Percentiles rank a stretch among this genome's conserved stretches.
phyloP scores from a whole-genome alignment of 2,113 vertebrate species.

The Narcine bancroftii region DNA sequence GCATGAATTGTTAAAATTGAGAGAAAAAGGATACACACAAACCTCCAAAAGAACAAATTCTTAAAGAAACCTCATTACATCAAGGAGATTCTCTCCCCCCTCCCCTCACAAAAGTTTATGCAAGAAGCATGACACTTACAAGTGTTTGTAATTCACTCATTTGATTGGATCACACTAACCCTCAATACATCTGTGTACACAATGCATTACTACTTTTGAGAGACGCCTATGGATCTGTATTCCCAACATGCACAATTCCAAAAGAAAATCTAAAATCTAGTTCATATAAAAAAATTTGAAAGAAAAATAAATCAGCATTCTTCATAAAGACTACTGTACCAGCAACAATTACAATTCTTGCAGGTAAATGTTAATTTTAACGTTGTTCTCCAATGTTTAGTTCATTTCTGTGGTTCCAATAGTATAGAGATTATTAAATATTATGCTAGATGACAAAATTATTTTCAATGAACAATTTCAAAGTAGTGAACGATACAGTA shows the following conservation, averaged over 20 bases:
- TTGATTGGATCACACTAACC: too few species aligned
- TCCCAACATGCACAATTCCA: not conserved
- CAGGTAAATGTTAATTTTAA: not conserved
- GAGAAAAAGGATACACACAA: too few species aligned
- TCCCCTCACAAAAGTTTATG: too few species aligned
- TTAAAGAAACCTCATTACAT: too few species aligned
- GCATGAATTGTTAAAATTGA: too few species aligned
- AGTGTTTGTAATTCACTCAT: not conserved
- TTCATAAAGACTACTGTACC: conserved; percentile 1
- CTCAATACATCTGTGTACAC: not conserved
- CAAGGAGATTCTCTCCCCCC: not conserved
- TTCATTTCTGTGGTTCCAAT: not conserved
- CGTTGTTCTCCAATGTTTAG: conserved; percentile 1
- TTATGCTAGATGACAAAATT: not conserved
- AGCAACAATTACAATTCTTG: conserved; percentile 1
- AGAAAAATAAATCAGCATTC: not conserved
- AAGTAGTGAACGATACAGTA: not conserved
- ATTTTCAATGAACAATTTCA: not conserved
- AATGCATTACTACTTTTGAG: not conserved
- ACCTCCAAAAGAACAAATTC: not conserved
- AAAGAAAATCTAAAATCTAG: not conserved
- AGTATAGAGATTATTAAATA: too few species aligned
- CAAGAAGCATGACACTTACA: not conserved
- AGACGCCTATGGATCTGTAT: not conserved
- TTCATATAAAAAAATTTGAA: not conserved